Conservation (phyloP, 2,888 invertebrate genomes). For the Yponomeuta cagnagella region DNA sequence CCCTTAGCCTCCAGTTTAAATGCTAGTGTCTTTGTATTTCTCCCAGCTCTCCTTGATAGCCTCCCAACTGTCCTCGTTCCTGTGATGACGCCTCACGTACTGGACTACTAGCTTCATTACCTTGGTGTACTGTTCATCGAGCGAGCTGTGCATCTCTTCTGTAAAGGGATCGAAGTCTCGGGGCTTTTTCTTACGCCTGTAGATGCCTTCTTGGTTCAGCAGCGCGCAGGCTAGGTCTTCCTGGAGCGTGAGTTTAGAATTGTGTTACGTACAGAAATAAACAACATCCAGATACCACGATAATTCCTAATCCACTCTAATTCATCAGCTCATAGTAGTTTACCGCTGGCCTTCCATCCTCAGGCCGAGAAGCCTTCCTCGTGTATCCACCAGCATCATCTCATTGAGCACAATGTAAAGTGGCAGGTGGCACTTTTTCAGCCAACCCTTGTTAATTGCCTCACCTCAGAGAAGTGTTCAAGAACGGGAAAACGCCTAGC, state of each 20-base stretch:
- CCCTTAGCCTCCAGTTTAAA: not conserved
- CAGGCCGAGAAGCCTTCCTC: conserved; percentile 68
- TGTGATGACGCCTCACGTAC: not conserved
- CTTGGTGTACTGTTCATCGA: conserved; percentile 27
- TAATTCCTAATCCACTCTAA: too few species aligned
- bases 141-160: conserved; percentile 70
- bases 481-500: too few species aligned
- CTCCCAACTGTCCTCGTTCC: not conserved
- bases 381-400: conserved; percentile 77
- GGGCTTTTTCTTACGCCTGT: conserved; percentile 79
- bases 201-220: conserved; percentile 81
- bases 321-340: too few species aligned
- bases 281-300: not conserved
- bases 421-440: conserved; percentile 80
- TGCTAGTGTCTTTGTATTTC: not conserved
- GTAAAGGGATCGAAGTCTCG: conserved; percentile 83
- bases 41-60: not conserved
- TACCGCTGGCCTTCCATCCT: too few species aligned
- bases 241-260: conserved; percentile 33
- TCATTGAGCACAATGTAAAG: conserved; percentile 84
- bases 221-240: conserved; percentile 76
- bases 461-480: too few species aligned
- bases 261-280: not conserved
- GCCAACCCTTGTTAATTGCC: conserved; percentile 76
- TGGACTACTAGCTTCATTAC: not conserved